Base-by-base conservation (phyloP, 2,113 vertebrate genomes). In the Oostethus manadensis region DNA sequence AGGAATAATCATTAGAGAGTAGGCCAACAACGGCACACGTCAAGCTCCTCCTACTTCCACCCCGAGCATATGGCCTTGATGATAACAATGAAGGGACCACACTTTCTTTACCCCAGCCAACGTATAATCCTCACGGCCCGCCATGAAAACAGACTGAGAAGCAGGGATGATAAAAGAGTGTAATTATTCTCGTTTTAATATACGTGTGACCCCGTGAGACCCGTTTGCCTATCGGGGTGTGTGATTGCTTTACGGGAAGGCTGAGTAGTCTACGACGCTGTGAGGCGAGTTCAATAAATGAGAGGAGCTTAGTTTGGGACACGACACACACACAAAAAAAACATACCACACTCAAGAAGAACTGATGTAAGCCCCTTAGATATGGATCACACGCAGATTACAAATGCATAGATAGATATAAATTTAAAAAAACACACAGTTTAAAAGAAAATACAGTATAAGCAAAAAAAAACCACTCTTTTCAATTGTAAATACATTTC, bases 151-250 rank as follows among this genome's bases (percentile, higher is more conserved):
- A n/a, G 43, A 62, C 1, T 17, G 10, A 7, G 50, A n/a, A 51
- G 50, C 15, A 8, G 23, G 14, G 43, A 26, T 22, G 61, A 51
- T 81, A 61, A 71, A 65, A 67, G 1, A n/a, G 55, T 64, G 44
- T 77, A 80, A 84, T 84, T 82, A 78, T 72, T 83, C 56, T 51
- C 57, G 65, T 74, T 81, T 70, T 74, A 79, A 70, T 77, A 68
- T 56, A 67, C 48, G 55, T 6, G 18, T 50, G 65, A 80, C 69
- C 76, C 53, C 6, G 1, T 14, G 71, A 73, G 55, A 69, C 56
- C 51, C 43, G 26, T 23, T 29, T 83, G 77, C 64, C 61, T 62
- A 83, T 62, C 17, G 46, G 66, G 80, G 75, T 75, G 80, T 84
- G 78, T 72, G 70, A 85, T 85, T 85, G 65, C 78, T 79, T 77